Evolutionary conservation across 2,888 invertebrate species (phyloP), one percentile per base, ranked within the genome.

Genomic region (Sepioteuthis lessoniana): DNA sequence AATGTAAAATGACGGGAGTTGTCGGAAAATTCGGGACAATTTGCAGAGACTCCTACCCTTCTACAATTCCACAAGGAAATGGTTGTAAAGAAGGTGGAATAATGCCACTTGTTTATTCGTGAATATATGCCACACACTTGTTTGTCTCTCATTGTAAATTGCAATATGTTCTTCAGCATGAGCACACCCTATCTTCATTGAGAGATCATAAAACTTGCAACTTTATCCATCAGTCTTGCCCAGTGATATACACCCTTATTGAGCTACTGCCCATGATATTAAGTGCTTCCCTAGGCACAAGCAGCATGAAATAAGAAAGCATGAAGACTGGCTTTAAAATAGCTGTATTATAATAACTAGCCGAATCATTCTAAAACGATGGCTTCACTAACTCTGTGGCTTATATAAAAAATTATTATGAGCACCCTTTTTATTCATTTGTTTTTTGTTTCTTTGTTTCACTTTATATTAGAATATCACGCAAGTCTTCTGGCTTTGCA

Each of bases 21-120:
- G n/a, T 76, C 76, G n/a, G 76, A n/a, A 76, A 76, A 76, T 76
- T 76, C 76, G 13, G 0, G 76, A 76, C 76, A 76, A 13, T n/a
- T 76, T 76, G n/a, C 76, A 35, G 76, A n/a, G n/a, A 76, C 76
- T 76, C 76, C 16, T 76, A 76, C n/a, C 16, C 76, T 76, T 76
- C 76, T n/a, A 76, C 76, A 76, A n/a, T 76, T 76, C 76, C n/a
- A 76, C n/a, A n/a, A 76, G 76, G 76, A n/a, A 76, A 76, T 76
- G n/a, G 76, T 76, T 76, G 76, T 76, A 76, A 76, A 76, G 76
- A 76, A 76, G 76, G 76, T 76, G 76, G 76, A 76, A 76, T 76
- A 76, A 76, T 76, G n/a, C 76, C 76, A 76, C 76, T 76, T 76
- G 76, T 76, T 76, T 76, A 76, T 76, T 35, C 76, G 76, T 76